Conservation (phyloP, 2,113 vertebrate genomes). For the Rhodinocichla rosea region DNA sequence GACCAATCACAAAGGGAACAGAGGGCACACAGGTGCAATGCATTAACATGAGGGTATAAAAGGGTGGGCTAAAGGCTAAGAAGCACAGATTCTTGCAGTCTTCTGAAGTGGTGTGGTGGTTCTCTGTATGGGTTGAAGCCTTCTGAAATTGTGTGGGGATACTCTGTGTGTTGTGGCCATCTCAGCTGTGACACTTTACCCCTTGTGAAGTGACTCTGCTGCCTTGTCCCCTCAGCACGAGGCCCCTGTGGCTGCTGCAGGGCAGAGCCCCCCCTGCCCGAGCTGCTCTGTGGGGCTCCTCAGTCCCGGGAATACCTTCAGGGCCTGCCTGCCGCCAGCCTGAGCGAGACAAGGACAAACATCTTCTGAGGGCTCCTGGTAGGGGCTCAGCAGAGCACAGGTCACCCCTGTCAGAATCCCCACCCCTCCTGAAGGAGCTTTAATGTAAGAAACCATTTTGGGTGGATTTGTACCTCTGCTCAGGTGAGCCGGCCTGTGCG, state of each 20-base stretch:
- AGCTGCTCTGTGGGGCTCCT: not conserved
- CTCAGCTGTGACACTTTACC: not conserved
- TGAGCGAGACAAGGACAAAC: accelerated
- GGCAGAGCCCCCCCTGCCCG: accelerated
- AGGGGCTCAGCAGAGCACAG: not conserved
- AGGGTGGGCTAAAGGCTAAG: not conserved
- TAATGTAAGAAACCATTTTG: not conserved
- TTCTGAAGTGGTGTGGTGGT: not conserved
- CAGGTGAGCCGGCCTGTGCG: not conserved
- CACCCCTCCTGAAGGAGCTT: not conserved
- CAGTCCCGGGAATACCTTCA: accelerated
- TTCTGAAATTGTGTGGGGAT: not conserved
- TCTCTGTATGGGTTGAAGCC: not conserved
- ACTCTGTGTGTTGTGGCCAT: not conserved
- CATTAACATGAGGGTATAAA: not conserved
- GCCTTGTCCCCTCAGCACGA: accelerated
- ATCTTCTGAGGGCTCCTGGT: not conserved
- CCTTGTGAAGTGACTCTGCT: accelerated
- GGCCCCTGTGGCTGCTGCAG: accelerated
- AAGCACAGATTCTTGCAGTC: not conserved
- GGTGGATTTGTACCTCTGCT: not conserved
- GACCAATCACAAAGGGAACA: not conserved
- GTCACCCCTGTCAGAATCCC: accelerated
- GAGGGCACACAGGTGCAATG: not conserved
- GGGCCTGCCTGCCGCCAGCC: accelerated